Base-by-base conservation (phyloP, 2,797 vertebrate species). In the Acestrorhynchus altus region DNA sequence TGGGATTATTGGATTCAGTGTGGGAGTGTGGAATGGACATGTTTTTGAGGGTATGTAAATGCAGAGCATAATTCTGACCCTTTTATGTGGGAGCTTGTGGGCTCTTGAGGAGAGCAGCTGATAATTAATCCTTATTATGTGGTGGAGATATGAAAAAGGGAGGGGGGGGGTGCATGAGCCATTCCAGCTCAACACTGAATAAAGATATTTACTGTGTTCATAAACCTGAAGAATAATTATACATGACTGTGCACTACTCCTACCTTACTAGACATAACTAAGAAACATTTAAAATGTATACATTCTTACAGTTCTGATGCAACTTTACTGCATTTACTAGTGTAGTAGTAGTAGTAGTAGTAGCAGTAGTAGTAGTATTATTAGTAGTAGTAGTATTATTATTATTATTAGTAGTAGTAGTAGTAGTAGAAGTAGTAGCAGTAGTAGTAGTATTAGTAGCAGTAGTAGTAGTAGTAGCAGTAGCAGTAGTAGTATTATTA, bases 121-220 rank as follows among this genome's bases (percentile, higher is more conserved):
- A 35, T 77, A 64, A 78, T 78, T 78, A 64, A 64, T 72, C 59
- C 60, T n/a, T n/a, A 78, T 72, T 56, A 46, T 49, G 47, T 4
- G 39, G 31, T 51, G 28, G 22, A 31, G 22, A 40, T 63, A 11
- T 65, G 26, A 26, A 57, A 54, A 5, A 28, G 26, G 24, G 56
- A 10, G 11, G 12, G 8, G 26, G 26, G 49, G 15, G 47, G 42
- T 68, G 54, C 28, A 18, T 8, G 11, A 46, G 10, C 12, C 8
- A 13, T 13, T 66, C 4, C 28, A 72, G n/a, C 64, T 42, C 10
- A 44, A 24, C 13, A 9, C 15, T 1, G 10, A 67, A 49, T 28
- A 13, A n/a, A 67, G 64, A 46, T 18, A 42, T 42, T n/a, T n/a
- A 46, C 31, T 64, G 11, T 10, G 31, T 49, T 44, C 40, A 39